A percentile compares a stretch with the other conserved stretches of the same genome.
Evolutionary conservation across 2,888 invertebrate genomes (phyloP).

Genomic region (Parnassius apollo): DNA sequence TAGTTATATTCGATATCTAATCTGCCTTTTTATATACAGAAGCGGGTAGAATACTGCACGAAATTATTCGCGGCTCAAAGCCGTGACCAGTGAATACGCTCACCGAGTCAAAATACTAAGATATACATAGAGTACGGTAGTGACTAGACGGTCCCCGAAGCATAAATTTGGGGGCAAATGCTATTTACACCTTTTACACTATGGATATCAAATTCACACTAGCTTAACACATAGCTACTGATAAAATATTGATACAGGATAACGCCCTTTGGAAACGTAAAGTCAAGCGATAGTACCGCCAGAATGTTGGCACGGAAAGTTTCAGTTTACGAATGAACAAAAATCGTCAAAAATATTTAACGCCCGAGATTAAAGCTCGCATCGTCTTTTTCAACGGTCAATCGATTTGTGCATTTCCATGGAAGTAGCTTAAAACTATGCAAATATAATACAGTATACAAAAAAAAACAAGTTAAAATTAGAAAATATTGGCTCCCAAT

Average conservation of each 20-base stretch:
- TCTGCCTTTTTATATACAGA: slow-evolving; percentile 53
- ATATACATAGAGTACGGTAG: slow-evolving; percentile 53
- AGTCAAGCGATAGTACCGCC: slow-evolving; percentile 40
- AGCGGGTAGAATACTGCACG: slow-evolving; percentile 59
- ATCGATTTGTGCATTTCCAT: slow-evolving; percentile 69
- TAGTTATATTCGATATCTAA: slow-evolving; percentile 26
- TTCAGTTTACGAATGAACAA: slow-evolving; percentile 41
- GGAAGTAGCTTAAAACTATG: slow-evolving; percentile 66
- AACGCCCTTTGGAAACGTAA: slow-evolving; percentile 50
- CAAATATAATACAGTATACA: slow-evolving; percentile 50
- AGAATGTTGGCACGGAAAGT: slow-evolving; percentile 51
- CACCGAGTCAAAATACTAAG: slow-evolving; percentile 38
- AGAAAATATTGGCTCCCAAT: slow-evolving; percentile 46
- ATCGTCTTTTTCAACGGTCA: slow-evolving; percentile 43
- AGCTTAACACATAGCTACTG: slow-evolving; percentile 56
- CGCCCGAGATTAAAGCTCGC: slow-evolving; percentile 50
- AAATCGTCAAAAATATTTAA: slow-evolving; percentile 57
- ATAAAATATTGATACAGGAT: slow-evolving; percentile 38
- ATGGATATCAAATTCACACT: slow-evolving; percentile 68
- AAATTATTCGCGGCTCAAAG: slow-evolving; percentile 47
- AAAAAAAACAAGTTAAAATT: slow-evolving; percentile 38
- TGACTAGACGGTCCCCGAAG: slow-evolving; percentile 70
- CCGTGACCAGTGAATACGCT: slow-evolving; percentile 26
- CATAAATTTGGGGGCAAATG: slow-evolving; percentile 48
- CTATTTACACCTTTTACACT: slow-evolving; percentile 66